A percentile compares a stretch with the other conserved stretches of the same genome.
Evolutionary conservation across 2,888 invertebrate genomes (phyloP).

Genomic region (Heliconius ethilla): DNA sequence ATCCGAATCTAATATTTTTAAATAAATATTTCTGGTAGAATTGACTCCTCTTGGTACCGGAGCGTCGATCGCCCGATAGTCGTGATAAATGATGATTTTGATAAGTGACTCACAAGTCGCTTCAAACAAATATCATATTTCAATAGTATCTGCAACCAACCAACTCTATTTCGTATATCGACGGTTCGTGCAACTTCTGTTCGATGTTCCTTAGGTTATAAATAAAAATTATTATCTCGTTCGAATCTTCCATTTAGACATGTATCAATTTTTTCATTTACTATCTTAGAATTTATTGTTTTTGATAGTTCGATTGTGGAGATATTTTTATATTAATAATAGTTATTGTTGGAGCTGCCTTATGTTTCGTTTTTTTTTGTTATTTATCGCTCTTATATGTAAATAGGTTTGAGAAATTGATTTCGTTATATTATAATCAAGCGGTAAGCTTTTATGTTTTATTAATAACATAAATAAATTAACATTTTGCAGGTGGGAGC

Average conservation of each 20-base stretch:
- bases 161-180: constrained; percentile 51
- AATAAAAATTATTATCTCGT: constrained; percentile 45
- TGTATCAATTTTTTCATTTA: constrained; percentile 26
- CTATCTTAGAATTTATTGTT: constrained; percentile 24
- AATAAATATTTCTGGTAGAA: constrained; percentile 54
- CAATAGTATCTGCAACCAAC: constrained; percentile 54
- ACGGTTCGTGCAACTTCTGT: constrained; percentile 51
- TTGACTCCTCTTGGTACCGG: constrained; percentile 61
- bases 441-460: background rate
- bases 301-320: constrained; percentile 12
- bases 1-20: constrained; percentile 8
- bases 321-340: constrained; percentile 21
- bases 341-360: constrained; percentile 9
- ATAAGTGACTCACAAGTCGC: constrained; percentile 56
- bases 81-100: constrained; percentile 69
- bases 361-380: background rate
- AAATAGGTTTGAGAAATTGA: constrained; percentile 1
- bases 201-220: constrained; percentile 43
- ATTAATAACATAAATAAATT: constrained; percentile 5
- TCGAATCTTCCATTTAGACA: constrained; percentile 36
- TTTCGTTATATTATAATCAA: background rate
- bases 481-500: background rate
- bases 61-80: constrained; percentile 66
- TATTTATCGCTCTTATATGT: constrained; percentile 16
- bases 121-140: constrained; percentile 60